These are phyloP conservation scores for Heliconius ismenius DNA, from an alignment of 2,888 invertebrate genomes.

Conservation along the genomic window DNA sequence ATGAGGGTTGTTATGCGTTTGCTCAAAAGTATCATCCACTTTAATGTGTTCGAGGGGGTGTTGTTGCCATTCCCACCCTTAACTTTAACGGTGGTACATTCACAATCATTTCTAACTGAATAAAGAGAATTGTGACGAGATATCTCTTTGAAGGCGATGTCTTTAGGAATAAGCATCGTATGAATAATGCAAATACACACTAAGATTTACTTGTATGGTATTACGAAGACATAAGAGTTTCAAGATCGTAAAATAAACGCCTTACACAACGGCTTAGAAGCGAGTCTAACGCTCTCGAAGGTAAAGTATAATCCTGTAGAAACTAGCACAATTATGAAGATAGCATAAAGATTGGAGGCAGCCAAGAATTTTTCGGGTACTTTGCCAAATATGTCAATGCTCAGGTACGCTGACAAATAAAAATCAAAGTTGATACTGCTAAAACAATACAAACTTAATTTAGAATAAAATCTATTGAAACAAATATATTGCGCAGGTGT, in stretches of 20 bases:
- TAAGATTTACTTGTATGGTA: conserved; percentile 22
- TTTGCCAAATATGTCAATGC: conserved; percentile 39
- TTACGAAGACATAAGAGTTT: conserved; percentile 37
- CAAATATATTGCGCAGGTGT: conserved; percentile 29
- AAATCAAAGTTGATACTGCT: conserved; percentile 25
- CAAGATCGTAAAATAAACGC: conserved; percentile 27
- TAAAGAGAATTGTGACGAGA: not conserved
- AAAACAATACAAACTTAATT: conserved; percentile 27
- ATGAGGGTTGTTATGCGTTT: conserved; percentile 37
- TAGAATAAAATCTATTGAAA: conserved; percentile 19
- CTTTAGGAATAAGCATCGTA: conserved; percentile 13
- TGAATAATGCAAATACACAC: conserved; percentile 18
- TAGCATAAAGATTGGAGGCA: conserved; percentile 20
- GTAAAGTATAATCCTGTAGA: conserved; percentile 24
- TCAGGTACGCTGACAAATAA: conserved; percentile 29
- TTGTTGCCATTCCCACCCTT: not conserved
- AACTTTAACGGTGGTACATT: conserved; percentile 12
- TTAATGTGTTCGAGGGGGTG: conserved; percentile 26
- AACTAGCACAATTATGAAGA: conserved; percentile 21
- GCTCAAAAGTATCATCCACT: conserved; percentile 31
- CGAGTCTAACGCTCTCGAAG: conserved; percentile 13
- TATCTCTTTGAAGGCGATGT: not conserved
- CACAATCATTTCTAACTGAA: not conserved
- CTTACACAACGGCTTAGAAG: conserved; percentile 25
- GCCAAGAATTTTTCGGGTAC: conserved; percentile 27